Evolutionary conservation across 2,888 invertebrate species (phyloP).

Genomic region (Subacronicta megacephala): DNA sequence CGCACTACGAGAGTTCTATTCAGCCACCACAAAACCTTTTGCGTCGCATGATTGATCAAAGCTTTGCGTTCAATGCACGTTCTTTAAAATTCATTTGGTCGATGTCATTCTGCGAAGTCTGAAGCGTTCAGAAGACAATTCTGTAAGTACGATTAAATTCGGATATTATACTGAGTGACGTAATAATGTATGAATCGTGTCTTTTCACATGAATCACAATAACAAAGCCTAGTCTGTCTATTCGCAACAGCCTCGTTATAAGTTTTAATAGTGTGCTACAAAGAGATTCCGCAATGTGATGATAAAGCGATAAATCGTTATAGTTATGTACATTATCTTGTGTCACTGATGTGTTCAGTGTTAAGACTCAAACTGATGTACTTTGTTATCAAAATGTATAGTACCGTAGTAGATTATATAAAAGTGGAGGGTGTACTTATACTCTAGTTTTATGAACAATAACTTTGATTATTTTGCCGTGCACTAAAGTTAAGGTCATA

Average conservation of each 20-base stretch:
- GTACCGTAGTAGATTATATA: slow-evolving; percentile 38
- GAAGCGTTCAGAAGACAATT: slow-evolving; percentile 33
- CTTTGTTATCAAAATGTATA: slow-evolving; percentile 29
- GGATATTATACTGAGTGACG: slow-evolving; percentile 26
- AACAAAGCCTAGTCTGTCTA: slow-evolving; percentile 66
- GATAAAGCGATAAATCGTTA: slow-evolving; percentile 59
- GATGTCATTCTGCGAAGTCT: slow-evolving; percentile 52
- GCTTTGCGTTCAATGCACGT: slow-evolving; percentile 74
- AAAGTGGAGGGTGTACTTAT: slow-evolving; percentile 30
- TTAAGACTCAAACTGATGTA: slow-evolving; percentile 31
- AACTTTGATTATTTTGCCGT: slow-evolving; percentile 42
- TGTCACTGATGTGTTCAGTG: slow-evolving; percentile 42
- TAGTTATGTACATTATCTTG: slow-evolving; percentile 52
- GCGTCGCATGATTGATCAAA: slow-evolving; percentile 87
- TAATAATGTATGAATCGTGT: slow-evolving; percentile 57
- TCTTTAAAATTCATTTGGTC: slow-evolving; percentile 76
- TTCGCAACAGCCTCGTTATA: slow-evolving; percentile 79
- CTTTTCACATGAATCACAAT: slow-evolving; percentile 64
- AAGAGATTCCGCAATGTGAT: slow-evolving; percentile 72
- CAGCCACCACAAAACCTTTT: slow-evolving; percentile 83
- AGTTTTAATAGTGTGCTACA: slow-evolving; percentile 83
- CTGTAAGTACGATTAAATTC: slow-evolving; percentile 36
- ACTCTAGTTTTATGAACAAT: slow-evolving; percentile 42
- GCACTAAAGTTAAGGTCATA: slow-evolving; percentile 31
- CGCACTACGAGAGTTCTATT: slow-evolving; percentile 76